These are phyloP conservation scores for Pelochelys cantorii DNA, from an alignment of 2,797 vertebrate genomes.

Conservation along the genomic window DNA sequence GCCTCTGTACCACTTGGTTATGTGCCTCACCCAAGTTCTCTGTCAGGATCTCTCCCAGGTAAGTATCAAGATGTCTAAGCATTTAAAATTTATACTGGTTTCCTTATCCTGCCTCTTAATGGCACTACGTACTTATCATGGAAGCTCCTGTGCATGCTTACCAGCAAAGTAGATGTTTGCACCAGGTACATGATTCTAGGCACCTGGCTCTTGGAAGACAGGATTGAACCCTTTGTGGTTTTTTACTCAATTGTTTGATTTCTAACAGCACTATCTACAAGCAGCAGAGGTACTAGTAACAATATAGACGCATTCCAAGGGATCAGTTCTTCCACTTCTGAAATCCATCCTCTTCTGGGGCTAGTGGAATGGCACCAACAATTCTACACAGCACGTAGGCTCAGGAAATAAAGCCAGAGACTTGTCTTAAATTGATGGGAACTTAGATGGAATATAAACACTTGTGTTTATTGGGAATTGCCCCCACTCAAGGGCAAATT, in stretches of 20 bases:
- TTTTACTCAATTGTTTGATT: not conserved
- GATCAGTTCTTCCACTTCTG: not conserved
- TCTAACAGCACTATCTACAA: rapidly evolving
- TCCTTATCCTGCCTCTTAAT: not conserved
- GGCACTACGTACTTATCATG: not conserved
- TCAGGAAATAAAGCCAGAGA: not conserved
- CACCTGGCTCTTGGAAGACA: not conserved
- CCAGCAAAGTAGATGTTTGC: not conserved
- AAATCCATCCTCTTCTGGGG: not conserved
- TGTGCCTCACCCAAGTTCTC: slow-evolving; percentile 92
- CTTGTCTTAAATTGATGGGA: not conserved
- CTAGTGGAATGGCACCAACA: not conserved
- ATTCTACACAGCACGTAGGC: not conserved
- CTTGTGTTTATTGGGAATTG: not conserved
- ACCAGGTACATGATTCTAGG: not conserved
- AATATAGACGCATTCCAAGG: rapidly evolving
- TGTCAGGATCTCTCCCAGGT: slow-evolving; percentile 96
- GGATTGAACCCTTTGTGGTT: not conserved
- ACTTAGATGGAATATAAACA: not conserved
- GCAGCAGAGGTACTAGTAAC: not conserved
- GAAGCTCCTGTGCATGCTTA: not conserved
- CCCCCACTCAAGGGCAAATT: not conserved
- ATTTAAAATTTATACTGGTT: not conserved
- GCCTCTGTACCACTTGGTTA: slow-evolving; percentile 94
- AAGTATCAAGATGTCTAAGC: slow-evolving; percentile 26